Evolutionary conservation across 2,113 vertebrate genomes (phyloP), one percentile per base, ranked within the genome.

Genomic region (Synchiropus splendidus): DNA sequence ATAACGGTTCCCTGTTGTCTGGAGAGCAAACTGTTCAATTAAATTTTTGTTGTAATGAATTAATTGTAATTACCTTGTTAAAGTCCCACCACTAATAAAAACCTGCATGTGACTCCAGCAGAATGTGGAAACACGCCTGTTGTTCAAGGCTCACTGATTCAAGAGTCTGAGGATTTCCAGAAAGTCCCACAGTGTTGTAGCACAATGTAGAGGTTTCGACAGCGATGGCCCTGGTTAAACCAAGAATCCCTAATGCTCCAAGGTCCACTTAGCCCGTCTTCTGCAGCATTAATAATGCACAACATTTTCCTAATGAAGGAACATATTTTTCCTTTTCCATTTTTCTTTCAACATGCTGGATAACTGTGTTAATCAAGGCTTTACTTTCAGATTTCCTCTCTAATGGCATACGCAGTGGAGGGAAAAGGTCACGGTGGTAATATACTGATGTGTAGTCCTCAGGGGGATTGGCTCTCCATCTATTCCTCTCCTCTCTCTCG

Each of bases 391-490:
- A 76, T 90, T 87, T 87, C 88, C 89, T 85, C 87, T 87, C 79
- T 91, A 93, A 91, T 90, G 89, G 90, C 86, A 89, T 87, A 87
- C 89, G 88, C 89, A 89, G 90, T 88, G 89, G 88, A 90, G 87
- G 70, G 89, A 91, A 94, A 93, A 94, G 92, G 92, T 94, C 91
- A 93, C 73, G 54, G 81, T 89, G 74, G 89, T 94, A 92, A 93
- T 89, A 94, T 89, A 92, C 89, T 94, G 91, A 91, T 92, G 88
- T 91, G 84, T 65, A 89, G 89, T 94, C 91, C 92, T 89, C 84
- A 68, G 91, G 89, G 76, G 89, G 85, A 88, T 83, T 80, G 57
- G 62, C 62, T 42, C 51, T 44, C 37, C 37, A 27, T 48, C 30
- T 46, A 31, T 34, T 32, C 39, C 38, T 34, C 17, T 36, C 30